Base-by-base conservation (phyloP, 2,797 vertebrate species). In the Hemibagrus guttatus region DNA sequence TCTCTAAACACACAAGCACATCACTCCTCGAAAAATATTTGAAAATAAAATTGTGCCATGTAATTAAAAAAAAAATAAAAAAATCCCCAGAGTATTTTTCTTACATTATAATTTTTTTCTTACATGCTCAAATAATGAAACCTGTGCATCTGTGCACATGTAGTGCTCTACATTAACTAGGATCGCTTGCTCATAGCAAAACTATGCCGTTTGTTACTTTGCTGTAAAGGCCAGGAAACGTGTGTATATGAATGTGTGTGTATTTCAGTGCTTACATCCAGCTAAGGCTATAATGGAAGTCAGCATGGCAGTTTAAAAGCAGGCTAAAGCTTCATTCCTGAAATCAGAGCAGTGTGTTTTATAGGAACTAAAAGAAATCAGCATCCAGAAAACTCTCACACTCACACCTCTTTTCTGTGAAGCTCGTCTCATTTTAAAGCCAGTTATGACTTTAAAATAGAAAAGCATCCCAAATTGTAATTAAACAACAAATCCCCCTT, bases 301-400 rank as follows among this genome's bases (percentile, higher is more conserved):
- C 14, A 75, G 72, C 1, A 1, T 75, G 14, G 46, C 72, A 52
- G 26, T 52, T 52, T 52, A 54, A 76, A 52, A 49, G 39, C 21
- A 74, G 4, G n/a, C 14, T 2, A 68, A 68, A 16, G 71, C 42
- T 14, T 39, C 21, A 74, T n/a, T 46, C 42, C 71, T 46, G 42
- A 46, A 74, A 74, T 74, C 42, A 74, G 21, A 74, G 71, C 71
- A 46, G 42, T 26, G 0, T 74, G 39, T 83, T 52, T 75, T 76
- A 14, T 28, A 76, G 69, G 69, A 64, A 4, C 35, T 39, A 64
- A 64, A 66, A 66, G 21, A n/a, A 52, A 75, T 78, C 52, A 85
- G 46, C 66, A 83, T 88, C 81, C 72, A 85, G 28, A 69, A 64
- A 28, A 46, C 3, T 31, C 52, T 76, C 54, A 58, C 72, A 52